Base-by-base conservation (phyloP, 2,797 vertebrate species). In the Tarsius wallacei region DNA sequence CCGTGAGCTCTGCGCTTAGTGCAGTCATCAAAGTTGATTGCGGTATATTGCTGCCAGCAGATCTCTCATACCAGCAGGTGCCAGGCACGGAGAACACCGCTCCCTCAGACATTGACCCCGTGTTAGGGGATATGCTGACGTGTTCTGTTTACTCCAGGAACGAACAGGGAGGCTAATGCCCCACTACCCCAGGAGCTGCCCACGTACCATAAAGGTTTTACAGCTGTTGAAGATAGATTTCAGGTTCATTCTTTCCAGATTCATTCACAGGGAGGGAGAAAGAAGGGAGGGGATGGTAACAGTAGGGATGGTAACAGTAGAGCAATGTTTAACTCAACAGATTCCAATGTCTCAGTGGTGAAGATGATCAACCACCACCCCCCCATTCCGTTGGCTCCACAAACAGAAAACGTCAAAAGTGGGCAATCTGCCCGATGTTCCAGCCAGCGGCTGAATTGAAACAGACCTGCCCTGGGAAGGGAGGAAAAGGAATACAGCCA, bases 31-130 rank as follows among this genome's bases (percentile, higher is more conserved):
- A 99, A 99, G 99, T 98, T 99, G 99, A 98, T 95, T 98, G 98
- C 7, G 21, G 98, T 97, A 98, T 98, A 97, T 68, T 83, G 98
- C 98, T 98, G 98, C 98, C 98, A 98, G 98, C 98, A 96, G 97
- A 93, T 94, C 97, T 98, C 98, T 98, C 97, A 99, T 99, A 99
- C 99, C 98, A 99, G 99, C 98, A 99, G 99, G 99, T 99, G 99
- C 99, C 99, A 99, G 99, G 99, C 99, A 99, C 99, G 93, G 98
- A 97, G 94, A 97, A 96, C 97, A 98, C 98, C 96, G 98, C 99
- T 99, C 99, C 98, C 98, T 98, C 99, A 99, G 98, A 94, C 98
- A 98, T 99, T 99, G 99, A 99, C 99, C 99, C 97, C 49, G 98
- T 97, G 98, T 98, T 97, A 98, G 93, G 98, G 98, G 99, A 98